These are phyloP conservation scores for Spisula solida DNA, from an alignment of 2,888 invertebrate genomes.

Conservation along the genomic window DNA sequence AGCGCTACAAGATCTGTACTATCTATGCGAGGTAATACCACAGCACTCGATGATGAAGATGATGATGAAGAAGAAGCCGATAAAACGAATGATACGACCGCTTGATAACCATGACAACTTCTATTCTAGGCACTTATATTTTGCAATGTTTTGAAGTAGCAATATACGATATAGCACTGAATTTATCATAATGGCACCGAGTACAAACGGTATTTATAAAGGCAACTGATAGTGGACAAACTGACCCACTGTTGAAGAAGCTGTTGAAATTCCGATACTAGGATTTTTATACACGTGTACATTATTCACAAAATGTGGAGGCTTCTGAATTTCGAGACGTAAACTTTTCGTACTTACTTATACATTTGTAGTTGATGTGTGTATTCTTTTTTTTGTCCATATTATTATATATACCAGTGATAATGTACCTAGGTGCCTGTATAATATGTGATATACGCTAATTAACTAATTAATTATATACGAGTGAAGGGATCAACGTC, in stretches of 20 bases:
- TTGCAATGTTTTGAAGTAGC: neutral
- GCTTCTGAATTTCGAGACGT: neutral
- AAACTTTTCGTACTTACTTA: neutral
- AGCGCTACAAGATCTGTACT: slow-evolving; percentile 69
- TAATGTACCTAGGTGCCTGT: slow-evolving; percentile 60
- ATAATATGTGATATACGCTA: slow-evolving; percentile 49
- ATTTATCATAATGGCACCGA: neutral
- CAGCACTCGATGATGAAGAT: slow-evolving; percentile 67
- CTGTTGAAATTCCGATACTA: neutral
- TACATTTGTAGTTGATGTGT: slow-evolving; percentile 1
- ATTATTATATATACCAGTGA: slow-evolving; percentile 43
- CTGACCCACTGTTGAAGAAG: neutral
- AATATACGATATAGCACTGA: neutral
- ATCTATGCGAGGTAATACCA: slow-evolving; percentile 62
- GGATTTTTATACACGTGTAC: neutral
- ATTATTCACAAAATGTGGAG: neutral
- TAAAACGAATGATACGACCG: slow-evolving; percentile 69
- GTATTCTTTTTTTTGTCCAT: slow-evolving; percentile 24
- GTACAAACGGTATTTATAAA: neutral
- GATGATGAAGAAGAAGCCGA: slow-evolving; percentile 68
- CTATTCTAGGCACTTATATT: slow-evolving; percentile 11
- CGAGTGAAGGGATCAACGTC: slow-evolving; percentile 45
- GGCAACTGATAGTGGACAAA: neutral
- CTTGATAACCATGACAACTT: slow-evolving; percentile 60
- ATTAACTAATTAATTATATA: slow-evolving; percentile 27